phyloP scores from a whole-genome alignment of 2,113 vertebrate genomes.

The Indicator indicator region DNA sequence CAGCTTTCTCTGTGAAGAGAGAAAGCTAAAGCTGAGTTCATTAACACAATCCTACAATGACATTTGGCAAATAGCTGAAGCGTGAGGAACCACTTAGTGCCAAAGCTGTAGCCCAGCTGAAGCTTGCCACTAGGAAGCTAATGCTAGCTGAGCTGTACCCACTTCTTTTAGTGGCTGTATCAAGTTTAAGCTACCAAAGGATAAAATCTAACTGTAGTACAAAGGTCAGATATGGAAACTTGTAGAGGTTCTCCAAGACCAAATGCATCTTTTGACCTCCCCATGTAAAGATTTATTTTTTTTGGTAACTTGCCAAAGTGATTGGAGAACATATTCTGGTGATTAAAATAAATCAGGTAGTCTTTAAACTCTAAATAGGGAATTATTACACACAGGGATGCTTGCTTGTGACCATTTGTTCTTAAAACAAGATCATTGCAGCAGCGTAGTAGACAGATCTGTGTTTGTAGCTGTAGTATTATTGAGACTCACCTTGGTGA shows the following conservation, averaged over 20 bases:
- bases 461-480: not conserved
- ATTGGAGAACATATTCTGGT: not conserved
- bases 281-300: not conserved
- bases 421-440: not conserved
- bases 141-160: not conserved
- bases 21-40: constrained; percentile 1
- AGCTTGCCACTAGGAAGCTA: not conserved
- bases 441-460: not conserved
- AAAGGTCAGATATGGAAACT: not conserved
- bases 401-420: not conserved
- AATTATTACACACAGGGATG: not conserved
- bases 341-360: not conserved
- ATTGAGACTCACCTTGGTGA: not conserved
- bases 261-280: not conserved
- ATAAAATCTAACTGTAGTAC: not conserved
- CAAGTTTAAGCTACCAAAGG: not conserved
- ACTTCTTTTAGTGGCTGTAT: not conserved
- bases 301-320: not conserved
- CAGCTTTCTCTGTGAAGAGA: not conserved
- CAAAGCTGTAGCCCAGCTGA: not conserved
- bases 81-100: not conserved
- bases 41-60: constrained; percentile 35
- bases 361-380: not conserved
- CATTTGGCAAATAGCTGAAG: constrained; percentile 26
- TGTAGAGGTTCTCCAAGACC: not conserved